These are phyloP conservation scores for Atopsyche davidsoni DNA, from an alignment of 1,140 invertebrate species.

Conservation along the genomic window DNA sequence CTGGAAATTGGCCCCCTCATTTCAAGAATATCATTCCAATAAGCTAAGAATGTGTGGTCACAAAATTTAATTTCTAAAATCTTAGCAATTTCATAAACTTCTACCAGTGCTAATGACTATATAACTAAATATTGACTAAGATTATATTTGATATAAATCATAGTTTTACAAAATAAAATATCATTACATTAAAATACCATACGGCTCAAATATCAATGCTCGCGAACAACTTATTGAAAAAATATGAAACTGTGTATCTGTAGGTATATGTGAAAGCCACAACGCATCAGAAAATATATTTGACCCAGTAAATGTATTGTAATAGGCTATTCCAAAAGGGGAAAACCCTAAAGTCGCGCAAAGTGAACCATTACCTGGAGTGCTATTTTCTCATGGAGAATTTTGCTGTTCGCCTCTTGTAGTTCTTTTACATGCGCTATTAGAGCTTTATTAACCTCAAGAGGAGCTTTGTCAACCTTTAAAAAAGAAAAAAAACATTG, in stretches of 20 bases:
- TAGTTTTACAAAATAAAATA: too few species aligned
- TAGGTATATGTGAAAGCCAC: not conserved
- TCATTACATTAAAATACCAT: not conserved
- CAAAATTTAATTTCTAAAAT: too few species aligned
- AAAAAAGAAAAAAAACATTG: conserved; percentile 29
- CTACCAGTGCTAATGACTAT: too few species aligned
- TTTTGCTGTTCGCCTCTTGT: conserved; percentile 63
- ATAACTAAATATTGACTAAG: too few species aligned
- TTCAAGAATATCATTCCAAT: too few species aligned
- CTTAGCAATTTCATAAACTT: too few species aligned
- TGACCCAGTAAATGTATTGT: not conserved
- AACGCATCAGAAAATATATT: not conserved
- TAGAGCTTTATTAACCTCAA: not conserved
- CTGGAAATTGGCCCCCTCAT: too few species aligned
- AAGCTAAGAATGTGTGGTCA: too few species aligned
- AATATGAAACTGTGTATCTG: not conserved
- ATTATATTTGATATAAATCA: too few species aligned
- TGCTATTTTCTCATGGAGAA: conserved; percentile 74
- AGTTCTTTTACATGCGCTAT: conserved; percentile 47
- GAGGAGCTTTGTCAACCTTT: not conserved
- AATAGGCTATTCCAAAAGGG: not conserved
- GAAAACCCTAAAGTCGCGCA: not conserved
- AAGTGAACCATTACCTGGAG: conserved; percentile 57
- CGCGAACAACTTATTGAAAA: not conserved
- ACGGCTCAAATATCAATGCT: not conserved